These are phyloP conservation scores for Cichladusa arquata DNA, from an alignment of 2,113 vertebrate species.

Conservation along the genomic window DNA sequence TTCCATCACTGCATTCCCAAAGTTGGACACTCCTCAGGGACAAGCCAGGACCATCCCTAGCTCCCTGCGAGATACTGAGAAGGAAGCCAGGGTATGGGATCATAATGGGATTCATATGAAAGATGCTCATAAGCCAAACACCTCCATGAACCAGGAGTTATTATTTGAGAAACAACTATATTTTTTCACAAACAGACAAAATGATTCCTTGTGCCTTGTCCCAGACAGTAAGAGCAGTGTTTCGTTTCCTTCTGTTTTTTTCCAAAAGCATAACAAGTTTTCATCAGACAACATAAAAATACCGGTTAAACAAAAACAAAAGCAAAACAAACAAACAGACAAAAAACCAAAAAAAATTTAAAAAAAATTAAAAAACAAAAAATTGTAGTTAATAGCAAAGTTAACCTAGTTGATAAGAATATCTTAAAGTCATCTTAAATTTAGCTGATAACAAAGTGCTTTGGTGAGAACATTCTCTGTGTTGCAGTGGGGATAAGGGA, in stretches of 20 bases:
- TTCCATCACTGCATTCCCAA: not conserved
- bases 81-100: not conserved
- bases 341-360: too few relatives aligned
- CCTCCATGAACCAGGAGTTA: not conserved
- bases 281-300: not conserved
- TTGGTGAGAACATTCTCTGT: not conserved
- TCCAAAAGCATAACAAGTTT: not conserved
- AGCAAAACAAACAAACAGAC: too few relatives aligned
- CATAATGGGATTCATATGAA: not conserved
- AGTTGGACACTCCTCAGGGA: not conserved
- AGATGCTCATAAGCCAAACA: not conserved
- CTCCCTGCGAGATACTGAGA: not conserved
- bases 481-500: fast-evolving
- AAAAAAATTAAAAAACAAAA: too few relatives aligned
- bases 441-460: not conserved
- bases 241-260: not conserved
- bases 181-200: not conserved
- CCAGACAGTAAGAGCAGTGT: not conserved
- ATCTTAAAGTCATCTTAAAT: not conserved
- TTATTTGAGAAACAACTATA: not conserved
- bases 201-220: not conserved
- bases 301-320: not conserved
- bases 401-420: not conserved
- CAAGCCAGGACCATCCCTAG: not conserved
- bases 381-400: not conserved